These are phyloP conservation scores for Nyctereutes procyonoides DNA, from an alignment of 2,113 vertebrate species.

Conservation along the genomic window DNA sequence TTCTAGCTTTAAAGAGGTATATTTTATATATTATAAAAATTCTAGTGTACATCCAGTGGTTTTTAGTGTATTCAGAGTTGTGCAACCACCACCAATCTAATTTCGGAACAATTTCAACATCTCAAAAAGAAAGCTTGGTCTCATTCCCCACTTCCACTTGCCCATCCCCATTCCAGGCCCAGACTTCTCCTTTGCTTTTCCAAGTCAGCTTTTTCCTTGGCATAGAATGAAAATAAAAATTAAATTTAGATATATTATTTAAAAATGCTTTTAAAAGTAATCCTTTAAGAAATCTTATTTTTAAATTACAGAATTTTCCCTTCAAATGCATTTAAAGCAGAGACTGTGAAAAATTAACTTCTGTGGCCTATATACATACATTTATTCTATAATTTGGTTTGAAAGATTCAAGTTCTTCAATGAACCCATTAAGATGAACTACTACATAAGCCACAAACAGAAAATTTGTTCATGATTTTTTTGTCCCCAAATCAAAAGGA, in stretches of 20 bases:
- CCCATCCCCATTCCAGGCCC: not conserved
- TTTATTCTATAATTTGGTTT: constrained; percentile 24
- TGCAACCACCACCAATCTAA: not conserved
- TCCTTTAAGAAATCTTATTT: not conserved
- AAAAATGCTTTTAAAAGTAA: constrained; percentile 19
- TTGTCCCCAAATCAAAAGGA: not conserved
- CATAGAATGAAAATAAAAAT: not conserved
- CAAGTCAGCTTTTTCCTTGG: not conserved
- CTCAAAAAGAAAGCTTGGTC: not conserved
- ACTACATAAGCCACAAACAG: not conserved
- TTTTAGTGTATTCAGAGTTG: not conserved
- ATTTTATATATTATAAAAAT: not conserved
- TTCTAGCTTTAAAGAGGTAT: not conserved
- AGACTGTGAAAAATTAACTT: constrained; percentile 20
- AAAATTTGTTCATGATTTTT: not conserved
- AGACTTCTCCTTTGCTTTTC: not conserved
- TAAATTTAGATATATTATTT: not conserved
- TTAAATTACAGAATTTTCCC: not conserved
- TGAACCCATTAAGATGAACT: not conserved
- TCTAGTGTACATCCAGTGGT: not conserved
- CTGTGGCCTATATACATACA: not conserved
- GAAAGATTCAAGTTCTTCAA: constrained; percentile 11
- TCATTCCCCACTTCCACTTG: not conserved
- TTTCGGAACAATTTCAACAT: not conserved
- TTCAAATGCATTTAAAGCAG: not conserved